A percentile compares a stretch with the other conserved stretches of the same genome.
Evolutionary conservation across 1,140 invertebrate species (phyloP).

Genomic region (Nixonia krombeini): DNA sequence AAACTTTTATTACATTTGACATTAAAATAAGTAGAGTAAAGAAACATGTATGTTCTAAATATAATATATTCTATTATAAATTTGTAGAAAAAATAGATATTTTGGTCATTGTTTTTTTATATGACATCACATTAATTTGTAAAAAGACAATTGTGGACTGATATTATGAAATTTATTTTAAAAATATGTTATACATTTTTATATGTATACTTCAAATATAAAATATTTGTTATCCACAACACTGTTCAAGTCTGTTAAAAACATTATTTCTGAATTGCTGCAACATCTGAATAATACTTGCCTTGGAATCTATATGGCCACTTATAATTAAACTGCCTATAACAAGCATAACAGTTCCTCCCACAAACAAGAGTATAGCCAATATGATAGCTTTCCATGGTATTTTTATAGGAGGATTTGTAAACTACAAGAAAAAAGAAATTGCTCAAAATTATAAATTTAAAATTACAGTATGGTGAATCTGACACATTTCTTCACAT

Average conservation of each 20-base stretch:
- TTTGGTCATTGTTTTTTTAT: no score
- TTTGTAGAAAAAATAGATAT: no score
- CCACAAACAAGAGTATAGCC: constrained; percentile 81
- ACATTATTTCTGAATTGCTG: constrained; percentile 10
- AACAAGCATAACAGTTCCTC: constrained; percentile 81
- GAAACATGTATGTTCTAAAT: no score
- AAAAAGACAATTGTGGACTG: no score
- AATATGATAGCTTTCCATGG: constrained; percentile 87
- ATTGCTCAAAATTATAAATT: no score
- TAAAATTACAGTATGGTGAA: no score
- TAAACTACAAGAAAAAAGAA: constrained; percentile 74
- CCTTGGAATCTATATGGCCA: constrained; percentile 83
- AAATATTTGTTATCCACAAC: constrained; percentile 16
- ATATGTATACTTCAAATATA: not conserved
- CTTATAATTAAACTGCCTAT: constrained; percentile 83
- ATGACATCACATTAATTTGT: no score
- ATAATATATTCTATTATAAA: no score
- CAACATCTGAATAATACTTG: constrained; percentile 55
- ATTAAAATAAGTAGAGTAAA: no score
- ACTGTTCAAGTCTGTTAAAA: constrained; percentile 29
- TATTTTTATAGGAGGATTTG: constrained; percentile 75
- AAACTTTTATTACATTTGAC: no score
- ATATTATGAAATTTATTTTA: no score
- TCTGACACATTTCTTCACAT: no score
- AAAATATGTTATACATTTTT: not conserved